A percentile compares a stretch with the other conserved stretches of the same genome.
Conservation (phyloP, 1,140 invertebrate genomes). For the Drosophila simulans region DNA sequence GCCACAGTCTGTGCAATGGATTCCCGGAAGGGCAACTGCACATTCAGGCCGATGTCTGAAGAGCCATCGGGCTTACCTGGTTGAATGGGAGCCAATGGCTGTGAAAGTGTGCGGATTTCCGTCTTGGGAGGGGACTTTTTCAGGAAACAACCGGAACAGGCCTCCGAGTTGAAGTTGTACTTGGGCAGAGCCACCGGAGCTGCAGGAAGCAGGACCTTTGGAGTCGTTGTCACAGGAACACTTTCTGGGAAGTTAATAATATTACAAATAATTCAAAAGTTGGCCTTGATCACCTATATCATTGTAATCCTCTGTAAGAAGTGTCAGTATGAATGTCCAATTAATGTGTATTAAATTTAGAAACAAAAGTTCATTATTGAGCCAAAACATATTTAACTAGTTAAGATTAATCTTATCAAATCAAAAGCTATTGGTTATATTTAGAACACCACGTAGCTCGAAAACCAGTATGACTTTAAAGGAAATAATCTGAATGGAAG, state of each 20-base stretch:
- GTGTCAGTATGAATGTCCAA: neutral
- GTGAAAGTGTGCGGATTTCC: conserved; percentile 71
- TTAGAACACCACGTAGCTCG: neutral
- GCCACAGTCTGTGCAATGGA: conserved; percentile 51
- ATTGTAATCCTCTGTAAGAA: too few relatives aligned
- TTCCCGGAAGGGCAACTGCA: conserved; percentile 42
- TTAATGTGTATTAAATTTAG: neutral
- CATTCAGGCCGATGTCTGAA: conserved; percentile 41
- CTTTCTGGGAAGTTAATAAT: conserved; percentile 25
- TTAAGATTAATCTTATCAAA: neutral
- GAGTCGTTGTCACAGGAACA: conserved; percentile 39
- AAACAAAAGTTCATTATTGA: too few relatives aligned
- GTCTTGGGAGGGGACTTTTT: conserved; percentile 53
- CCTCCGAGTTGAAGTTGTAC: conserved; percentile 53
- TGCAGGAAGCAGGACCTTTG: conserved; percentile 10
- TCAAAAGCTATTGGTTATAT: neutral
- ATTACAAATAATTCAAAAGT: neutral
- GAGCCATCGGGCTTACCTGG: conserved; percentile 31
- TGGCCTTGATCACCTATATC: too few relatives aligned
- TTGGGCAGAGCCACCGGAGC: conserved; percentile 19
- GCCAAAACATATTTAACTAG: too few relatives aligned
- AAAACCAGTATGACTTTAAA: neutral
- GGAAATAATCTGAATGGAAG: neutral
- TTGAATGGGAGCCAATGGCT: conserved; percentile 37
- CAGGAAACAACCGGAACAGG: conserved; percentile 75